phyloP scores from a whole-genome alignment of 2,888 invertebrate species.

The Merodon equestris region DNA sequence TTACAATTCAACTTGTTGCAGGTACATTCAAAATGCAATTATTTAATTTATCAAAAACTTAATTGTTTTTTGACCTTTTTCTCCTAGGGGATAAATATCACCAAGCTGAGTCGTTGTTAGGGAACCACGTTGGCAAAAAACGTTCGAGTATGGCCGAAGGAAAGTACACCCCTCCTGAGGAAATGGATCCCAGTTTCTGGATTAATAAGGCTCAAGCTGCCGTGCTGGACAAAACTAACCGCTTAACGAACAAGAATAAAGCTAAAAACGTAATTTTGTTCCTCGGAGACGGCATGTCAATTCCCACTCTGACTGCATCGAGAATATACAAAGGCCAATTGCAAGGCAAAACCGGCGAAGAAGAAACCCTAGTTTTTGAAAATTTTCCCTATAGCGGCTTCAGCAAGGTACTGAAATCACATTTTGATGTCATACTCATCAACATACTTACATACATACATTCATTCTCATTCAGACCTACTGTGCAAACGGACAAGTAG shows the following conservation, averaged over 20 bases:
- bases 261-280: constrained; percentile 76
- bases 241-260: constrained; percentile 55
- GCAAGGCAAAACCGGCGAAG: constrained; percentile 81
- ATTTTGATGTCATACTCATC: too few relatives aligned
- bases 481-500: constrained; percentile 83
- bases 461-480: constrained; percentile 80
- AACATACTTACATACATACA: too few relatives aligned
- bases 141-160: constrained; percentile 47
- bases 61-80: neutral
- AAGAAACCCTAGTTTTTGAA: constrained; percentile 82
- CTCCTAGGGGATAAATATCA: constrained; percentile 35
- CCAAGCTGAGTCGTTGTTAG: constrained; percentile 7
- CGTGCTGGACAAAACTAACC: too few relatives aligned
- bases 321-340: constrained; percentile 84
- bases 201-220: constrained; percentile 70
- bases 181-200: constrained; percentile 72
- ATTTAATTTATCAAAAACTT: too few relatives aligned
- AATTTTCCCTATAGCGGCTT: constrained; percentile 83
- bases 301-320: constrained; percentile 84
- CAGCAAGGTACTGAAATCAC: constrained; percentile 80
- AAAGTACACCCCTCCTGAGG: constrained; percentile 63
- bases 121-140: constrained; percentile 4
- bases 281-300: constrained; percentile 84
- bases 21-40: too few relatives aligned
- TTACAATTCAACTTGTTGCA: too few relatives aligned